Evolutionary conservation across 2,113 vertebrate genomes (phyloP).

Genomic region (Neolamprologus falcicula): DNA sequence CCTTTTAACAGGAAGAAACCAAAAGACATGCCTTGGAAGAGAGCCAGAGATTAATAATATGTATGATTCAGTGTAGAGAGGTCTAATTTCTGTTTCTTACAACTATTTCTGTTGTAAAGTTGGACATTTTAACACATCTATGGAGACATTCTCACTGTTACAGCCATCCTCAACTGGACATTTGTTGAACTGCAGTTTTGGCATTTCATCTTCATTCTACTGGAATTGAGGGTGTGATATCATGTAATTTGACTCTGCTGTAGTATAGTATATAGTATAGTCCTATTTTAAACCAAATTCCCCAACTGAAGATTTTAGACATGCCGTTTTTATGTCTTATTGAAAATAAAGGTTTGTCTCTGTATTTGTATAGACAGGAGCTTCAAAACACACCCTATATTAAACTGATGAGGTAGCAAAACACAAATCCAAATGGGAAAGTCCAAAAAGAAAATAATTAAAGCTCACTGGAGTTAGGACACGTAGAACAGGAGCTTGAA

Average conservation of each 20-base stretch:
- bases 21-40: background rate
- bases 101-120: background rate
- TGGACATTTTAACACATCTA: background rate
- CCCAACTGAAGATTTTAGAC: background rate
- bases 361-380: background rate
- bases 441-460: fast-evolving
- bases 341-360: background rate
- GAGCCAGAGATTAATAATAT: background rate
- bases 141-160: background rate
- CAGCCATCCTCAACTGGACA: background rate
- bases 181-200: background rate
- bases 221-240: background rate
- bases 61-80: background rate
- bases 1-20: background rate
- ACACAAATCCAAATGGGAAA: background rate
- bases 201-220: fast-evolving
- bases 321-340: background rate
- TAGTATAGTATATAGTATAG: background rate
- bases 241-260: background rate
- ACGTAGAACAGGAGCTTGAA: fast-evolving
- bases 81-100: background rate
- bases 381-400: background rate
- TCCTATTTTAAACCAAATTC: fast-evolving
- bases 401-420: background rate
- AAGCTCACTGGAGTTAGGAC: fast-evolving